Conservation (phyloP, 1,140 invertebrate species). For the Vanessa tameamea region DNA sequence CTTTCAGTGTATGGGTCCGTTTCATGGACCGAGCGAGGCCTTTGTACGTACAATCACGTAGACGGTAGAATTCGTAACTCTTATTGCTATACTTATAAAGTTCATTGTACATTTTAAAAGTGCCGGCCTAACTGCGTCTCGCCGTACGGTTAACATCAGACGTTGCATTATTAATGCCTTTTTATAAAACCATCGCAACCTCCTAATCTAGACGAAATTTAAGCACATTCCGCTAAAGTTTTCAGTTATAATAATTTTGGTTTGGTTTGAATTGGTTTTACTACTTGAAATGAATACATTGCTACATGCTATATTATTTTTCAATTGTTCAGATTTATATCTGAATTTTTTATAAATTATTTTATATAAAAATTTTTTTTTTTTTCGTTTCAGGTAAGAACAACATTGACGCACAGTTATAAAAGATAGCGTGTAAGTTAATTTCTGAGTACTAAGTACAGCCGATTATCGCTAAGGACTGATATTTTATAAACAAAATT, state of each 20-base stretch:
- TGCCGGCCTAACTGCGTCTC: background rate
- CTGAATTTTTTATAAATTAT: background rate
- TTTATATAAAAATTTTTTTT: background rate
- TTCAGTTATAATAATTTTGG: constrained; percentile 25
- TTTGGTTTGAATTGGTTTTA: constrained; percentile 18
- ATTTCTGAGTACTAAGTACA: too few species aligned
- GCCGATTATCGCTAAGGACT: too few species aligned
- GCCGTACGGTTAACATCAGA: constrained; percentile 44
- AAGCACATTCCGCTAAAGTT: constrained; percentile 25
- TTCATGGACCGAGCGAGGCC: constrained; percentile 55
- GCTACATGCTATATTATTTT: constrained; percentile 3
- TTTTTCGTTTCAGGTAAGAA: constrained; percentile 31
- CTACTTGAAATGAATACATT: background rate
- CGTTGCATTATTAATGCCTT: constrained; percentile 64
- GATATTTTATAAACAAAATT: too few species aligned
- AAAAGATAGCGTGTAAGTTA: background rate
- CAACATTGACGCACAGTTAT: background rate
- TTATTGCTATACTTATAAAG: background rate
- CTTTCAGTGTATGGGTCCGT: constrained; percentile 48
- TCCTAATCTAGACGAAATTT: constrained; percentile 40
- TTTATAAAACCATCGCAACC: constrained; percentile 40
- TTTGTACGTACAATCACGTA: constrained; percentile 37
- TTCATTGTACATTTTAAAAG: background rate
- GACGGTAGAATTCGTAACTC: background rate
- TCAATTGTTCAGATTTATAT: background rate